Evolutionary conservation across 1,140 invertebrate species (phyloP), one percentile per base, ranked within the genome.

Genomic region (Nomia melanderi): DNA sequence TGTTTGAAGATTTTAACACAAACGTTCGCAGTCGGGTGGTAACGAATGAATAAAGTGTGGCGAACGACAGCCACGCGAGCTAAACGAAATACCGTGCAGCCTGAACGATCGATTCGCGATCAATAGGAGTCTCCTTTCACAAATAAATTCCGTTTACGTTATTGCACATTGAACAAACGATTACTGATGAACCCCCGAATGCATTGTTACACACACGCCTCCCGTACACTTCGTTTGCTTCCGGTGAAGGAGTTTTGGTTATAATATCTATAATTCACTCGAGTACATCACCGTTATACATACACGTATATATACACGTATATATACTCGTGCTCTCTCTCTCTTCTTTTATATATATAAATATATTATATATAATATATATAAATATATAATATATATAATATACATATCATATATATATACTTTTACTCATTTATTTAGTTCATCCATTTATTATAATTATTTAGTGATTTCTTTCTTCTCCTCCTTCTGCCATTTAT

Each of bases 131-230:
- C 44, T 78, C 25, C 39, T 66, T 74, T 74, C 41, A 82, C 44
- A 78, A 82, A 87, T 89, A 83, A 89, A 87, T 85, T 84, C 70
- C 78, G 60, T 44, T 87, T 83, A 88, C 87, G 87, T 90, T 89
- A 90, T 88, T 91, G 89, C 89, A 89, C 88, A 89, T 89, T 85
- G 84, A 91, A 89, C 77, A 85, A 88, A 90, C 84, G 83, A 88
- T 90, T 88, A 87, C 77, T 82, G 72, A 81, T 88, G 80, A 83
- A 76, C 85, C 36, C 64, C 86, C 81, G 84, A 77, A 78, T 88
- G 84, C 73, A 62, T 25, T n/a, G 81, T 86, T 86, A 86, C 82
- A 85, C 82, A 81, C 78, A 71, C 8, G 76, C 82, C 70, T 54
- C 27, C 47, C 47, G 7, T 36, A 56, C 25, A 25, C 12, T 62